Evolutionary conservation across 1,140 invertebrate species (phyloP).

Genomic region (Planococcus citri): DNA sequence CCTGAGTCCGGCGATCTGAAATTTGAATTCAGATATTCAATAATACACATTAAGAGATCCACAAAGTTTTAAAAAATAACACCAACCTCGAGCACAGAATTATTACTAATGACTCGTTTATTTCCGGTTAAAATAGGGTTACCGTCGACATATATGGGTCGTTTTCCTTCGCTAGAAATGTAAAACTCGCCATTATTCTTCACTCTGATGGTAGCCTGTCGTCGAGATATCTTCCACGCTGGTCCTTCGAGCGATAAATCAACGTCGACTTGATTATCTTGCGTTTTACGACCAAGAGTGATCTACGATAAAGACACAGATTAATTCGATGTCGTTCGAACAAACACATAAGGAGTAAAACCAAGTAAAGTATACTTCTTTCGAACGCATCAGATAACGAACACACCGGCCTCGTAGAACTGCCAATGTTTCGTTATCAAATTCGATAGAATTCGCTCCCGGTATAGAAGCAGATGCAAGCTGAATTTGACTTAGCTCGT

Average conservation of each 20-base stretch:
- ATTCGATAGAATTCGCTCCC: slow-evolving; percentile 61
- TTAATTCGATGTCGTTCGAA: not conserved
- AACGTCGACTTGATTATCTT: slow-evolving; percentile 83
- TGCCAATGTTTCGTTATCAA: slow-evolving; percentile 85
- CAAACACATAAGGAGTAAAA: not conserved
- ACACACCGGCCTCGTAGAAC: slow-evolving; percentile 85
- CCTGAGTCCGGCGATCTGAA: not conserved
- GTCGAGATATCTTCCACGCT: slow-evolving; percentile 67
- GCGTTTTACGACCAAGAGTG: slow-evolving; percentile 77
- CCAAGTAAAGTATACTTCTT: slow-evolving; percentile 76
- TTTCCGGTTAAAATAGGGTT: slow-evolving; percentile 72
- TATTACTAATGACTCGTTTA: slow-evolving; percentile 78
- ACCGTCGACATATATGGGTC: slow-evolving; percentile 87
- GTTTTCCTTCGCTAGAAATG: slow-evolving; percentile 83
- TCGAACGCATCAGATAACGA: slow-evolving; percentile 87
- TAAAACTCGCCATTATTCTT: slow-evolving; percentile 88
- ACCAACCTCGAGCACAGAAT: slow-evolving; percentile 83
- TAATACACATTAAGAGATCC: slow-evolving; percentile 9
- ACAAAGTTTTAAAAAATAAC: no score
- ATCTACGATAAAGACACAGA: slow-evolving; percentile 45
- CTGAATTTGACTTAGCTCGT: slow-evolving; percentile 80
- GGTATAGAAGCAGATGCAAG: slow-evolving; percentile 81
- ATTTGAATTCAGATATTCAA: not conserved
- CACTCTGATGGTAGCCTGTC: slow-evolving; percentile 79
- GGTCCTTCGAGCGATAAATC: slow-evolving; percentile 87